Percentiles rank a stretch among this genome's conserved stretches.
Conservation (phyloP, 2,113 vertebrate species). For the Elaphurus davidianus region DNA sequence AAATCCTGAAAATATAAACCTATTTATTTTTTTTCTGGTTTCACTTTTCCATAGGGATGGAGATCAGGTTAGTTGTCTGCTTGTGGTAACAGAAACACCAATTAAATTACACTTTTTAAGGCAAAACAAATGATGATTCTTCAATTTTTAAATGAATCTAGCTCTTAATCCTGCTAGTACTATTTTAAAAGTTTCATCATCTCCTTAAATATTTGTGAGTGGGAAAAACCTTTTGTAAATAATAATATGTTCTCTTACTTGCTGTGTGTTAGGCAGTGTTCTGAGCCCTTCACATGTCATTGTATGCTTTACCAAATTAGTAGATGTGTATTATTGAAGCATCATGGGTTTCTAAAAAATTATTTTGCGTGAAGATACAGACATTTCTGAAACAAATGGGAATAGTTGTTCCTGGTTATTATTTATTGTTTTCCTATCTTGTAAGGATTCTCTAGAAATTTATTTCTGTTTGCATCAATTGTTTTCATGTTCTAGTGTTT, state of each 20-base stretch:
- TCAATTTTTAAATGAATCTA: background rate
- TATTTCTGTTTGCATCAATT: slow-evolving; percentile 66
- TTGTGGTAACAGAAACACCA: background rate
- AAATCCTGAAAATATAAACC: slow-evolving; percentile 11
- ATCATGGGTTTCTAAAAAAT: slow-evolving; percentile 38
- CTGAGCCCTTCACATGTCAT: background rate
- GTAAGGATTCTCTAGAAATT: slow-evolving; percentile 61
- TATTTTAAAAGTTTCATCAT: background rate
- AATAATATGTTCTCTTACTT: background rate
- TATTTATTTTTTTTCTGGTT: background rate
- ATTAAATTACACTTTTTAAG: background rate
- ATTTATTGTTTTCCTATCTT: slow-evolving; percentile 61
- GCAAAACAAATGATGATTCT: background rate
- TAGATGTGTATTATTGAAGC: background rate
- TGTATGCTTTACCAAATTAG: slow-evolving; percentile 30
- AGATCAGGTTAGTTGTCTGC: background rate
- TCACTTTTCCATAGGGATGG: background rate
- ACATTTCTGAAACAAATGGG: slow-evolving; percentile 1
- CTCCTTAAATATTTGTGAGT: slow-evolving; percentile 20
- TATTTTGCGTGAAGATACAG: slow-evolving; percentile 42
- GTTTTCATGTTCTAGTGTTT: slow-evolving; percentile 70
- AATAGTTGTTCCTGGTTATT: slow-evolving; percentile 59
- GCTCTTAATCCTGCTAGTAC: background rate
- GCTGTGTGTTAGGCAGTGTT: background rate
- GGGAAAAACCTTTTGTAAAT: background rate